Percentiles rank a stretch among this genome's conserved stretches.
phyloP scores from a whole-genome alignment of 2,888 invertebrate genomes.

The Phymatocera aterrima region DNA sequence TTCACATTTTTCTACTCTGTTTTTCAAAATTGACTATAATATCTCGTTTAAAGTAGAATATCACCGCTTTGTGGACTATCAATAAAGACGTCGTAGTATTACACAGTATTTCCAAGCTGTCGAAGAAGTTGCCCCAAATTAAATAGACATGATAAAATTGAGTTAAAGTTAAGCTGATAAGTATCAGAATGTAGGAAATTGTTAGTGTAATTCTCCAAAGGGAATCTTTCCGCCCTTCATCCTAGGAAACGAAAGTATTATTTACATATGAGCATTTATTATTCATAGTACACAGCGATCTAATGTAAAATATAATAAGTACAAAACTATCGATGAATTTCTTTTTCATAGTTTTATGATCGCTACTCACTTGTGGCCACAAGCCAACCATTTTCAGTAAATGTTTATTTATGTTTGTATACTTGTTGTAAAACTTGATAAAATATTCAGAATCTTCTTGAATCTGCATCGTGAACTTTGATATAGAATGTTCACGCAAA shows the following conservation, averaged over 20 bases:
- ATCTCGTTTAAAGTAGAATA: constrained; percentile 10
- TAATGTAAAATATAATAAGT: neutral
- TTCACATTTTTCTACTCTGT: constrained; percentile 11
- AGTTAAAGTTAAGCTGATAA: constrained; percentile 9
- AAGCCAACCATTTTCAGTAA: constrained; percentile 22
- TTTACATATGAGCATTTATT: neutral
- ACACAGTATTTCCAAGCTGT: constrained; percentile 34
- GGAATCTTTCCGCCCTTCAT: neutral
- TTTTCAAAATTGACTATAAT: neutral
- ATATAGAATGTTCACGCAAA: neutral
- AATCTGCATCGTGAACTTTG: neutral
- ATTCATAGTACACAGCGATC: neutral
- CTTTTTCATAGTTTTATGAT: neutral
- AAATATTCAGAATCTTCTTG: neutral
- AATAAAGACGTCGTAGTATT: constrained; percentile 26
- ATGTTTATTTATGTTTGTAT: constrained; percentile 16
- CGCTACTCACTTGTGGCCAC: constrained; percentile 34
- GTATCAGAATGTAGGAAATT: constrained; percentile 15
- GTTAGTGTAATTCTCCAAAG: neutral
- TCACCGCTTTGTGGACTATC: constrained; percentile 26
- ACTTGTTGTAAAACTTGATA: constrained; percentile 25
- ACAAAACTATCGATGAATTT: neutral
- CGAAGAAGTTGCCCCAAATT: constrained; percentile 26
- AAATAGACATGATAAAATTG: constrained; percentile 31
- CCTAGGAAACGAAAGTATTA: neutral